These are phyloP conservation scores for Cantharis flavilabris DNA, from an alignment of 2,888 invertebrate species.

Conservation along the genomic window DNA sequence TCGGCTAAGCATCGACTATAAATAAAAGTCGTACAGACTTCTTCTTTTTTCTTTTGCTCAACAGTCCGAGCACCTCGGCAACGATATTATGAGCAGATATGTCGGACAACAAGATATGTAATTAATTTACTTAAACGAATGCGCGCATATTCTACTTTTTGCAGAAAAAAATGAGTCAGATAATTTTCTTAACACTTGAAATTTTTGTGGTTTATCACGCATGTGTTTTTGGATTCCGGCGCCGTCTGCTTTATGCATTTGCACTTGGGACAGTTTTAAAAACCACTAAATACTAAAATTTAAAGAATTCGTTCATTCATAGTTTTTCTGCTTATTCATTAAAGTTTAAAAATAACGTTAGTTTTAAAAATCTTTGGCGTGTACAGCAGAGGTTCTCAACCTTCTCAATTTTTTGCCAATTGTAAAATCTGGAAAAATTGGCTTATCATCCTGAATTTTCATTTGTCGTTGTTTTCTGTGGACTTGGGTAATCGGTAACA, in stretches of 20 bases:
- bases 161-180: neutral
- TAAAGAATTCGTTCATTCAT: constrained; percentile 2
- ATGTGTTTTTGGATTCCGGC: neutral
- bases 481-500: too few species aligned
- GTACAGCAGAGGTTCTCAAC: neutral
- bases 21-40: constrained; percentile 36
- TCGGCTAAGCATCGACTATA: constrained; percentile 39
- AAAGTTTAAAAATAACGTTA: neutral
- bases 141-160: constrained; percentile 30
- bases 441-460: too few species aligned
- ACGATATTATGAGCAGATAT: constrained; percentile 33
- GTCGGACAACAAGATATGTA: constrained; percentile 31
- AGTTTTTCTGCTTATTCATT: neutral
- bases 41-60: constrained; percentile 28
- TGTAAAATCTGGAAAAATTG: too few species aligned
- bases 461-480: too few species aligned
- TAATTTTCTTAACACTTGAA: constrained; percentile 18
- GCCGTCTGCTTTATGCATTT: neutral
- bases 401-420: too few species aligned
- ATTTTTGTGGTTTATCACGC: neutral
- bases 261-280: neutral
- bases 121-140: constrained; percentile 39
- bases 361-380: neutral
- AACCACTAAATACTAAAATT: neutral
- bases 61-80: constrained; percentile 23